Evolutionary conservation across 2,888 invertebrate genomes (phyloP), one percentile per base, ranked within the genome.

Genomic region (Dasypogon diadema): DNA sequence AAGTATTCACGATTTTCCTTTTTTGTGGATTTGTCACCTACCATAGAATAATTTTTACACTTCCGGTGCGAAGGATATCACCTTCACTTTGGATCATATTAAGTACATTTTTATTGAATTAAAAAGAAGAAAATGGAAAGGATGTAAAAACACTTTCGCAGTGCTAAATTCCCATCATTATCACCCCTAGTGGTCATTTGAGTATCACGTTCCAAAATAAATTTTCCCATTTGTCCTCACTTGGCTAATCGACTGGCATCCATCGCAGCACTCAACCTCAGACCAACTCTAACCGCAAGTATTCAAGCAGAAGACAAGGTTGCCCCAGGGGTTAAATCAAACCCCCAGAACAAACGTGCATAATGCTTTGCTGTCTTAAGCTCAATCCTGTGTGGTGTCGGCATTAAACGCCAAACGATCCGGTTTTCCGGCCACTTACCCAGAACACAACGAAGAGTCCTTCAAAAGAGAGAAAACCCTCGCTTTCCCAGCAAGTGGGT

Each of bases 351-450:
- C 70, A 54, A 70, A 70, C 70, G 70, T 70, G 73, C 73, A 73
- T 55, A 73, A 73, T 73, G 73, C 55, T 54, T 56, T 73, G 56
- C 73, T 73, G 73, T 73, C 73, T 73, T 73, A 73, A 73, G 73
- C 56, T 73, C 73, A 73, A 73, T 56, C 56, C 73, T 56, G 70
- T 73, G 58, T 73, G 73, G 73, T 73, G 73, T 73, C 42, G 73
- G 73, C 73, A 73, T 73, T 73, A 73, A 73, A 58, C 73, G 56
- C 73, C 73, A 73, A 73, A 73, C 73, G 73, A 73, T 73, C 56
- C 56, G 73, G 73, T 73, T 73, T 73, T 73, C 73, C 73, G 73
- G 73, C 56, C 73, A 73, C 73, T 73, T 73, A 73, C 73, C 73
- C 73, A 73, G 56, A 73, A 73, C 56, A 73, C 56, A 73, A 73